phyloP scores from a whole-genome alignment of 2,797 vertebrate species.

The Scolopax rusticola region DNA sequence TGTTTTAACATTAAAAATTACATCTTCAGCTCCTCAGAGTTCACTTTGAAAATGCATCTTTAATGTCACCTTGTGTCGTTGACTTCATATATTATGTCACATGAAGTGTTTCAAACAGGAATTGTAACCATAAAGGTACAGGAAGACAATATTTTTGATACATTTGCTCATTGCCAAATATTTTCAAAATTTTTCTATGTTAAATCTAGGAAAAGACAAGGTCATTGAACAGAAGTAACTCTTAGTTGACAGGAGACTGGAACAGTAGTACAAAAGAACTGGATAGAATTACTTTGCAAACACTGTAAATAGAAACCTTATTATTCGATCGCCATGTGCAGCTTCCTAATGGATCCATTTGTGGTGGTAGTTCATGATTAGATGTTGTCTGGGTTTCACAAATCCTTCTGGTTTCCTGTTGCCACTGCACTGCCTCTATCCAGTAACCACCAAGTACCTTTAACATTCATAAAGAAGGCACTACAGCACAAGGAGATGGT shows the following conservation, averaged over 20 bases:
- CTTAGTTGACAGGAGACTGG: not conserved
- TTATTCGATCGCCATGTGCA: not conserved
- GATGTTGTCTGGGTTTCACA: not conserved
- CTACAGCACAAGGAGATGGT: not conserved
- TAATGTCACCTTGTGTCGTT: not conserved
- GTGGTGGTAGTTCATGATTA: not conserved
- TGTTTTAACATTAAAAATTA: not conserved
- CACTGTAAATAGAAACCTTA: not conserved
- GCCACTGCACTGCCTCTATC: not conserved
- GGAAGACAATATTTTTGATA: not conserved
- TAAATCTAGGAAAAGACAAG: not conserved
- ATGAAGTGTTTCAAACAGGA: not conserved
- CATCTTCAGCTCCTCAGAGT: not conserved
- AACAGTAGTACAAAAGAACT: not conserved
- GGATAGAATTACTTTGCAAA: not conserved
- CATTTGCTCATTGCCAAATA: not conserved
- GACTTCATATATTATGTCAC: not conserved
- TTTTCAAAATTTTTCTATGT: not conserved
- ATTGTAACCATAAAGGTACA: not conserved
- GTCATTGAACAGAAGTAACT: not conserved
- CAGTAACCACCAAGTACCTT: not conserved
- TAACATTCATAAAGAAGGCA: not conserved
- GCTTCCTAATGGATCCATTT: not conserved
- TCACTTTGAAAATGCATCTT: not conserved
- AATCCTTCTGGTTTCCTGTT: not conserved